These are phyloP conservation scores for Boloria selene DNA, from an alignment of 2,888 invertebrate species.

Conservation along the genomic window DNA sequence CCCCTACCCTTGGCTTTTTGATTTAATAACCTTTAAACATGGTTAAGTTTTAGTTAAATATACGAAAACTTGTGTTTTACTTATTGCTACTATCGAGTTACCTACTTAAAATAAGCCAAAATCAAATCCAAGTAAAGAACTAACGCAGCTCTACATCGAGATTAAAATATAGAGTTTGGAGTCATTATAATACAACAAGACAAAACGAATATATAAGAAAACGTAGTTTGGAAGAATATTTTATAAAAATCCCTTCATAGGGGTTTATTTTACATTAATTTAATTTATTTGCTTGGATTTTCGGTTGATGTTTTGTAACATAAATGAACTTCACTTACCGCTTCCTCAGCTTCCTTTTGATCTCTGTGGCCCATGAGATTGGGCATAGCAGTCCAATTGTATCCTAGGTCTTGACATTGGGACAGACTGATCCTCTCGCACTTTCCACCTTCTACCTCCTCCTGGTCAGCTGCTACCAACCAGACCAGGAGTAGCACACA, in stretches of 20 bases:
- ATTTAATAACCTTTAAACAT: conserved; percentile 9
- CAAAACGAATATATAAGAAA: too few species aligned
- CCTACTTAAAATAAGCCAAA: too few species aligned
- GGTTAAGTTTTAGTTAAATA: conserved; percentile 1
- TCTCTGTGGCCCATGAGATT: conserved; percentile 91
- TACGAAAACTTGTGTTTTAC: conserved; percentile 2
- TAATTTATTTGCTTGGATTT: background rate
- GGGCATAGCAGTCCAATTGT: conserved; percentile 94
- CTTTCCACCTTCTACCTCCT: conserved; percentile 78
- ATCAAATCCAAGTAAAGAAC: too few species aligned
- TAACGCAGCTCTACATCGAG: too few species aligned
- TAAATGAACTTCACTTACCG: conserved; percentile 80
- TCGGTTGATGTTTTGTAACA: background rate
- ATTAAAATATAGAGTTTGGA: too few species aligned
- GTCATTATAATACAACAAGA: too few species aligned
- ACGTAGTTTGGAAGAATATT: too few species aligned
- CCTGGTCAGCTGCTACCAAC: conserved; percentile 71
- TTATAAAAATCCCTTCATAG: too few species aligned
- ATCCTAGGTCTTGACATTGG: conserved; percentile 91
- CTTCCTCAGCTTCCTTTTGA: conserved; percentile 90
- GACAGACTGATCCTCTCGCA: conserved; percentile 91
- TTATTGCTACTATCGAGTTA: background rate
- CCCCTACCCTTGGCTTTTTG: conserved; percentile 45
- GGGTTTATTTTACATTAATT: too few species aligned
- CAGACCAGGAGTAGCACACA: conserved; percentile 59